Evolutionary conservation across 2,797 vertebrate species (phyloP).

Genomic region (Rhinogobio ventralis): DNA sequence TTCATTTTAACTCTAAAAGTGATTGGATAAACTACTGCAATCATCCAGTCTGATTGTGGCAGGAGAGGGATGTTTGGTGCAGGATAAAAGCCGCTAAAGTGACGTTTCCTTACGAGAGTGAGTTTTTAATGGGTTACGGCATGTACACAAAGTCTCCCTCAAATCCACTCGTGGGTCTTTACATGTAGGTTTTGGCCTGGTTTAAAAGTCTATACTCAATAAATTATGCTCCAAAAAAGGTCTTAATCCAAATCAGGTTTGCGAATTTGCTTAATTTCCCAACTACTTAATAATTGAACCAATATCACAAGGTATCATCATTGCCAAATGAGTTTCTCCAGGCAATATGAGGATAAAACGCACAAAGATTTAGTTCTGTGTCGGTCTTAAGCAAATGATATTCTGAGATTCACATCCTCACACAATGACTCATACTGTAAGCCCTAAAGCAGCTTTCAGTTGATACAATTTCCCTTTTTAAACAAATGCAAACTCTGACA

Average conservation of each 20-base stretch:
- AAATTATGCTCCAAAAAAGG: constrained; percentile 11
- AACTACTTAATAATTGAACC: constrained; percentile 12
- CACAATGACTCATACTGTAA: constrained; percentile 29
- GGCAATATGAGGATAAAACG: constrained; percentile 10
- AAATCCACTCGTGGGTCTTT: constrained; percentile 32
- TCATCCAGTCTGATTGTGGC: neutral
- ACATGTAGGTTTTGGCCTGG: constrained; percentile 30
- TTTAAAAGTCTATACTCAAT: constrained; percentile 36
- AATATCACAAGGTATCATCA: constrained; percentile 27
- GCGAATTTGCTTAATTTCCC: constrained; percentile 28
- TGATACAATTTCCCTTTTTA: constrained; percentile 35
- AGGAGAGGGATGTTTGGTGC: neutral
- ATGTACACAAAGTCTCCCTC: constrained; percentile 30
- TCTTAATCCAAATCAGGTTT: constrained; percentile 21
- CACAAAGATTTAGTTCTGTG: constrained; percentile 13
- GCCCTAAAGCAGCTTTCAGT: constrained; percentile 43
- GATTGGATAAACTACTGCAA: neutral
- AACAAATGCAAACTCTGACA: constrained; percentile 43
- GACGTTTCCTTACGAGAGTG: neutral
- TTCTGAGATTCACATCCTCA: constrained; percentile 14
- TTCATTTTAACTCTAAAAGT: neutral
- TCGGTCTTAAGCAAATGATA: constrained; percentile 21
- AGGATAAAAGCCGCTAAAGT: constrained; percentile 17
- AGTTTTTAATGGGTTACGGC: constrained; percentile 23
- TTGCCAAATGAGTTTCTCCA: constrained; percentile 17